Evolutionary conservation across 2,888 invertebrate species (phyloP), one percentile per base, ranked within the genome.

Genomic region (Luffia ferchaultella): DNA sequence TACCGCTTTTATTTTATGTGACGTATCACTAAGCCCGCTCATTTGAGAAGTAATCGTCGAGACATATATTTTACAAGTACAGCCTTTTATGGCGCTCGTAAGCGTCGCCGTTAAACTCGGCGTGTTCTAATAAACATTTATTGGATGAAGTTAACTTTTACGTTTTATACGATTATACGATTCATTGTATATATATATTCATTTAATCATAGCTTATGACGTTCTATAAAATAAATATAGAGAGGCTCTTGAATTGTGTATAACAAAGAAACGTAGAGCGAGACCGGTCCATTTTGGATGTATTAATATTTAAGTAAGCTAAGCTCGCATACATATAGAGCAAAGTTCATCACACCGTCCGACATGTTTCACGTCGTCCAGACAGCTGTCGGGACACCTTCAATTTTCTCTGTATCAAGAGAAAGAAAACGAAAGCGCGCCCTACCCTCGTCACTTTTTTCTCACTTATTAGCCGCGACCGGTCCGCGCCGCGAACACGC

Each of bases 1-100:
- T 54, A 53, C 17, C 44, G 45, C 48, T 44, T 43, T 7, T 49
- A 20, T 30, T 30, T 30, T 12, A 30, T 30, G 30, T 30, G 30
- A 12, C 30, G 30, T 7, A 12, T 12, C 12, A 30, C 12, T 30
- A 30, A 30, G 12, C 12, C 5, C 30, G 30, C 3, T 30, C 30
- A 30, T 30, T 30, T 12, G 30, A 12, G 5, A 12, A 30, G 30
- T 12, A 12, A 30, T 30, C 12, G 30, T 30, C 12, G 30, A 3
- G 3, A 12, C 5, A 12, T 30, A 12, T 30, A 12, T 30, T 30
- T 12, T 3, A 30, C 30, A 12, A 7, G 12, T 30, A 30, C 30
- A 12, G 30, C 30, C 3, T 3, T 30, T 30, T 30, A 30, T 12
- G 30, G 12, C 5, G 30, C 30, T 30, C 12, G 3, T 30, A 30